These are phyloP conservation scores for Dugesia japonica DNA, from an alignment of 2,888 invertebrate species.

Conservation along the genomic window DNA sequence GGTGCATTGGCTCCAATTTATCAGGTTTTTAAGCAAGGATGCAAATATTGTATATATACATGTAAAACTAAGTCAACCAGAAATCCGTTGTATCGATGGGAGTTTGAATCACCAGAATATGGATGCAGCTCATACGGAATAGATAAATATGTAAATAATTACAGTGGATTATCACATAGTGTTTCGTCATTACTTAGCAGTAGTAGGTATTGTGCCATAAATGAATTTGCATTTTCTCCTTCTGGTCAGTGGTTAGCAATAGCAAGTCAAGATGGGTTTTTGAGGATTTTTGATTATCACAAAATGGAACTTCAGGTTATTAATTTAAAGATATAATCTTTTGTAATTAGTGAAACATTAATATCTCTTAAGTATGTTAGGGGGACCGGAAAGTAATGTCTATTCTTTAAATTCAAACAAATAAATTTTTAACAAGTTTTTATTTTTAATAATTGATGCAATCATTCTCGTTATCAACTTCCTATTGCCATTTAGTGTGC, in stretches of 20 bases:
- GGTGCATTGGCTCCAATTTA: constrained; percentile 77
- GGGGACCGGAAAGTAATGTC: too few species aligned
- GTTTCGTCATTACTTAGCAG: not conserved
- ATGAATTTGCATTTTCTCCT: constrained; percentile 90
- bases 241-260: constrained; percentile 76
- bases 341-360: too few species aligned
- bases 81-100: constrained; percentile 71
- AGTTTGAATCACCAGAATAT: not conserved
- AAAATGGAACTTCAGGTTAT: constrained; percentile 66
- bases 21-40: constrained; percentile 81
- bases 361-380: too few species aligned
- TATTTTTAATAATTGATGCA: too few species aligned
- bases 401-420: too few species aligned
- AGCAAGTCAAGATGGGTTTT: constrained; percentile 71
- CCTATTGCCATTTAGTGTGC: too few species aligned
- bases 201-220: constrained; percentile 53
- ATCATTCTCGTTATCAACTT: too few species aligned
- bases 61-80: constrained; percentile 86
- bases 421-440: too few species aligned
- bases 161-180: constrained; percentile 12
- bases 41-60: constrained; percentile 77
- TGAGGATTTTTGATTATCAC: constrained; percentile 86
- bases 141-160: not conserved
- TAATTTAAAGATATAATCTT: not conserved
- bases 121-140: not conserved